A percentile compares a stretch with the other conserved stretches of the same genome.
Conservation (phyloP, 2,113 vertebrate species). For the Centrocercus urophasianus region DNA sequence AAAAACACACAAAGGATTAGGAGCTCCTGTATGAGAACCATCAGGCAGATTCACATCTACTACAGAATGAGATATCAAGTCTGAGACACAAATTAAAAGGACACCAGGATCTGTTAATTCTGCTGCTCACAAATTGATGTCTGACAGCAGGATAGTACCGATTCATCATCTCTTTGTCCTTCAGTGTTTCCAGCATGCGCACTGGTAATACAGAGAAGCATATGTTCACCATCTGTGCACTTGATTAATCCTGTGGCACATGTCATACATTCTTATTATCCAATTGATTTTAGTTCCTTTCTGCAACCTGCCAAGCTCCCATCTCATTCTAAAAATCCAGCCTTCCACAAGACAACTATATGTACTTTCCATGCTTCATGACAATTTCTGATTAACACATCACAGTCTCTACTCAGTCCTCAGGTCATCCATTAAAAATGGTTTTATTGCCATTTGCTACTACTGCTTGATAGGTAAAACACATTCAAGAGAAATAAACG, state of each 20-base stretch:
- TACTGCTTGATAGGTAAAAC: neutral
- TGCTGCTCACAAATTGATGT: neutral
- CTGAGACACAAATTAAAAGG: neutral
- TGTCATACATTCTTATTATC: neutral
- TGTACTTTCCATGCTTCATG: neutral
- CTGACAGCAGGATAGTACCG: neutral
- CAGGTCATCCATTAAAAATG: neutral
- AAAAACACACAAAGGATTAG: neutral
- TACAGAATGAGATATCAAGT: slow-evolving; percentile 8
- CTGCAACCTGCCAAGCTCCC: neutral
- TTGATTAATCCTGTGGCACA: neutral
- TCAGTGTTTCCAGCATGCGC: neutral
- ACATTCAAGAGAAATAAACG: neutral
- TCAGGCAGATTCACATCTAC: neutral
- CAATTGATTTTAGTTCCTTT: neutral
- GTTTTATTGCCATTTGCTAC: neutral
- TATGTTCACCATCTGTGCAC: neutral
- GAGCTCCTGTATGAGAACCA: neutral
- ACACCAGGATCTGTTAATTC: neutral
- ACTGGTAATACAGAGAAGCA: neutral
- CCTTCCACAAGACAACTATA: neutral
- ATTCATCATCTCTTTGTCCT: neutral
- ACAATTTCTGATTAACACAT: neutral
- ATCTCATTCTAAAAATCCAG: slow-evolving; percentile 4
- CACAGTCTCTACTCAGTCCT: neutral